phyloP scores from a whole-genome alignment of 2,797 vertebrate genomes.

The Syndactyla subalaris region DNA sequence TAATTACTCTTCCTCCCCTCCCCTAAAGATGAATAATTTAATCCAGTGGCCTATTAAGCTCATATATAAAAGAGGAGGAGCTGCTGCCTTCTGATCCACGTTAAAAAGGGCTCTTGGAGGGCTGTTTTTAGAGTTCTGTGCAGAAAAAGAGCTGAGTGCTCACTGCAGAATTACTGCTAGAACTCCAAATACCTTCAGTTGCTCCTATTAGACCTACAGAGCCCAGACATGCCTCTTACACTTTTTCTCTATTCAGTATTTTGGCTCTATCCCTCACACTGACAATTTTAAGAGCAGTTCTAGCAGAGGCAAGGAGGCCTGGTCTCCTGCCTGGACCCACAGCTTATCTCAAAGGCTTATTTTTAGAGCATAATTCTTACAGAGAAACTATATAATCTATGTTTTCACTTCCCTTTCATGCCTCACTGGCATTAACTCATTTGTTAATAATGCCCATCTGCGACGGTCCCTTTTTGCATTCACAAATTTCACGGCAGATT shows the following conservation, averaged over 20 bases:
- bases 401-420: not conserved
- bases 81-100: not conserved
- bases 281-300: not conserved
- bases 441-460: slow-evolving; percentile 32
- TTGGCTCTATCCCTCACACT: rapidly evolving
- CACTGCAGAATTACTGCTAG: not conserved
- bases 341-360: not conserved
- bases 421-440: not conserved
- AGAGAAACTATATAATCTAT: not conserved
- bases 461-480: not conserved
- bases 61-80: not conserved
- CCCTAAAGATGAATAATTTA: not conserved
- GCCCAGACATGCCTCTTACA: not conserved
- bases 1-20: not conserved
- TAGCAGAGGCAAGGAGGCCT: not conserved
- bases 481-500: not conserved
- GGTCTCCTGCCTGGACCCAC: not conserved
- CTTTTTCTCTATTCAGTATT: not conserved
- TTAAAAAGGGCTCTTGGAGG: not conserved
- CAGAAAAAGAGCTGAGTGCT: not conserved
- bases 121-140: not conserved
- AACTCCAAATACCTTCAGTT: not conserved
- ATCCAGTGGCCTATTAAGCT: not conserved
- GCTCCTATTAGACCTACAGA: not conserved
- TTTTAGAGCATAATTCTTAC: not conserved